Conservation (phyloP, 2,113 vertebrate genomes). For the Zosterops hypoxanthus region DNA sequence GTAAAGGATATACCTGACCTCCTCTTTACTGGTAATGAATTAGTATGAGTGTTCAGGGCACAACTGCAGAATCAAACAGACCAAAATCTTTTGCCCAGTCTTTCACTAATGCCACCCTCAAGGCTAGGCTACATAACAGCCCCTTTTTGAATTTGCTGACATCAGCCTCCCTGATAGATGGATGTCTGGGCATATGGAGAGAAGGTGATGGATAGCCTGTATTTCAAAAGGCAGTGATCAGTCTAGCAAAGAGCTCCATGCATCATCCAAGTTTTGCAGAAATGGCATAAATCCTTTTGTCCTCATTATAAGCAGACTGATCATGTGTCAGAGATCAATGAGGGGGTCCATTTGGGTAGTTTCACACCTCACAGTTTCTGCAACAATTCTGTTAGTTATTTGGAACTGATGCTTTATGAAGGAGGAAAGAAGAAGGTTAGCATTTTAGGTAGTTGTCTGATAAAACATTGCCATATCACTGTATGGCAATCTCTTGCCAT, state of each 20-base stretch:
- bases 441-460: not conserved
- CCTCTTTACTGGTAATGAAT: not conserved
- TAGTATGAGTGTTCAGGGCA: not conserved
- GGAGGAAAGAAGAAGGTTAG: not conserved
- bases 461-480: too few relatives aligned
- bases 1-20: not conserved
- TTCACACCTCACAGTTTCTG: not conserved
- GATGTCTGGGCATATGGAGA: not conserved
- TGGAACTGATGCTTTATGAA: not conserved
- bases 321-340: not conserved
- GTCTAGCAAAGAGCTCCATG: not conserved
- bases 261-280: not conserved
- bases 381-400: not conserved
- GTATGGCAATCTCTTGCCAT: not conserved
- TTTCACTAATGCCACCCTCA: not conserved
- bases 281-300: not conserved
- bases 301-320: not conserved
- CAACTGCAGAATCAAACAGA: not conserved
- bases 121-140: rapidly evolving
- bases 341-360: not conserved
- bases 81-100: not conserved
- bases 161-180: not conserved
- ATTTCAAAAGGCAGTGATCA: not conserved
- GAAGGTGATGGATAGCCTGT: not conserved
- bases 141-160: not conserved